Conservation (phyloP, 1,140 invertebrate genomes). For the Drosophila rhopaloa region DNA sequence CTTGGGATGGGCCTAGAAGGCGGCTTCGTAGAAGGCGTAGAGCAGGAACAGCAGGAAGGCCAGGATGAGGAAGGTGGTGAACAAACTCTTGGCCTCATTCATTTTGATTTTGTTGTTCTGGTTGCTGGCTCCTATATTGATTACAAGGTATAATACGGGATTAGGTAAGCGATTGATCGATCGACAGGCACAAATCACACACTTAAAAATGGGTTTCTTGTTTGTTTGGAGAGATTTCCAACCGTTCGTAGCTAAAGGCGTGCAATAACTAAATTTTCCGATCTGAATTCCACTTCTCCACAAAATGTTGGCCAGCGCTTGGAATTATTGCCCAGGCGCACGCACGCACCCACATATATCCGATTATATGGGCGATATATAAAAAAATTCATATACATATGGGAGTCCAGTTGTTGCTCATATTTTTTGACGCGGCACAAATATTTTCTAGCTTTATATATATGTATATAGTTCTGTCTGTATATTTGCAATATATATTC, state of each 20-base stretch:
- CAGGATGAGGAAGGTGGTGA: constrained; percentile 83
- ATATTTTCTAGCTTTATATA: constrained; percentile 36
- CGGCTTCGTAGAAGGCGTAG: constrained; percentile 82
- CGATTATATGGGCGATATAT: constrained; percentile 34
- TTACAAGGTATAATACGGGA: constrained; percentile 18
- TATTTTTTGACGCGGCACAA: constrained; percentile 66
- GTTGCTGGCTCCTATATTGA: constrained; percentile 38
- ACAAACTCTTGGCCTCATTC: constrained; percentile 82
- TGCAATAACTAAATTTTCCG: constrained; percentile 70
- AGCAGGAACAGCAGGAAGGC: constrained; percentile 75
- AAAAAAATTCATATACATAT: constrained; percentile 34
- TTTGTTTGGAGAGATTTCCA: constrained; percentile 26
- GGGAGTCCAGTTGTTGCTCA: constrained; percentile 73
- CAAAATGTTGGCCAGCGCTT: constrained; percentile 66
- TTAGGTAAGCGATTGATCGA: constrained; percentile 30
- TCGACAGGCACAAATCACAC: constrained; percentile 25
- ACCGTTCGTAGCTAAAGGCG: constrained; percentile 80
- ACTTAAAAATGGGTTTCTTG: constrained; percentile 13
- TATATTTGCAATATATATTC: constrained; percentile 26
- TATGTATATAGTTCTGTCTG: constrained; percentile 18
- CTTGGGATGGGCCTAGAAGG: constrained; percentile 63
- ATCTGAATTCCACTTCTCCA: constrained; percentile 71
- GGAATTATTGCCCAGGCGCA: constrained; percentile 60
- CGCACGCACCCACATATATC: constrained; percentile 38
- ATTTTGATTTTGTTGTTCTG: constrained; percentile 65